A percentile compares a stretch with the other conserved stretches of the same genome.
Conservation (phyloP, 2,113 vertebrate species). For the Anhinga rufa region DNA sequence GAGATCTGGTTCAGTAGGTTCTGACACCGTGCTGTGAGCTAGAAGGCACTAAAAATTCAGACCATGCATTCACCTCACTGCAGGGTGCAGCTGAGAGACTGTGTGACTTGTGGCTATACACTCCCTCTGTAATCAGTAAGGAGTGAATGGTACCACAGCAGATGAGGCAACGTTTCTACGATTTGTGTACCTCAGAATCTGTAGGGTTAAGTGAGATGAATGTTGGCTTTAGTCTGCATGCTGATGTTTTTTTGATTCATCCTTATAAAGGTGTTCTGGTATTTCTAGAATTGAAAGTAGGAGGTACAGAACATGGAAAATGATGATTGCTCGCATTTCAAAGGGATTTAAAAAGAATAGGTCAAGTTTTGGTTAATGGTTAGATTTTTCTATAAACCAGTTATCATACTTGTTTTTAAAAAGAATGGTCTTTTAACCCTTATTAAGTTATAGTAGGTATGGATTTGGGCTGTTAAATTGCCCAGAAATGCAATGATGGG, state of each 20-base stretch:
- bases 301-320: not conserved
- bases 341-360: not conserved
- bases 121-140: not conserved
- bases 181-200: not conserved
- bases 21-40: not conserved
- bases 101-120: not conserved
- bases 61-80: not conserved
- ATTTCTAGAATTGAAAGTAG: not conserved
- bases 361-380: not conserved
- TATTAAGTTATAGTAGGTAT: not conserved
- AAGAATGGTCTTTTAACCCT: not conserved
- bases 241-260: not conserved
- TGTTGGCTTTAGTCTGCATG: not conserved
- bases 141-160: not conserved
- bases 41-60: not conserved
- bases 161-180: not conserved
- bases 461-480: not conserved
- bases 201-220: not conserved
- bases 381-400: not conserved
- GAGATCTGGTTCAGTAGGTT: not conserved
- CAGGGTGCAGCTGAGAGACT: not conserved
- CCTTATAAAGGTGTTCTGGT: not conserved
- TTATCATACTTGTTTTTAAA: not conserved
- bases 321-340: not conserved
- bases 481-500: not conserved